Evolutionary conservation across 1,140 invertebrate species (phyloP).

Genomic region (Drosophila azteca): DNA sequence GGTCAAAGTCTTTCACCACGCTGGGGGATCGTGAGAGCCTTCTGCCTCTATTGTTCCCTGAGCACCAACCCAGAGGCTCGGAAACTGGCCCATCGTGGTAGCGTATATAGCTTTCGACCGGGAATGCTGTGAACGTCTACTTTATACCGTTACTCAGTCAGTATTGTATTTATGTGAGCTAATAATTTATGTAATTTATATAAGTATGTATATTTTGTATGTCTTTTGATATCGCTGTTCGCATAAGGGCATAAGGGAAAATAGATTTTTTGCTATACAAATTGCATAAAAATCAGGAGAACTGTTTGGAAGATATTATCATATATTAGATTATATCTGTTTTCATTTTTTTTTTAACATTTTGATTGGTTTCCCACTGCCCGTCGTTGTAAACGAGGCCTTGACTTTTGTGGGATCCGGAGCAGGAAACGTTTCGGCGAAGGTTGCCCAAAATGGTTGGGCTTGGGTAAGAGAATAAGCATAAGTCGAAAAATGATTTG

Average conservation of each 20-base stretch:
- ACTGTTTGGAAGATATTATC: too few relatives aligned
- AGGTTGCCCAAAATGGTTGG: conserved; percentile 88
- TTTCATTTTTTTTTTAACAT: too few relatives aligned
- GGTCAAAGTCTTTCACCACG: conserved; percentile 76
- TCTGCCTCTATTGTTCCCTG: conserved; percentile 88
- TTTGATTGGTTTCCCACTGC: conserved; percentile 91
- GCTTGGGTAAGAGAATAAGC: conserved; percentile 87
- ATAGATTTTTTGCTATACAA: too few relatives aligned
- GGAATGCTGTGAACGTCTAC: too few relatives aligned
- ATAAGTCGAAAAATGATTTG: conserved; percentile 58
- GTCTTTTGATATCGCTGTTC: too few relatives aligned
- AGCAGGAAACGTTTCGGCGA: conserved; percentile 86
- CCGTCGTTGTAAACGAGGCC: conserved; percentile 94
- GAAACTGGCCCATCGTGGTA: conserved; percentile 86
- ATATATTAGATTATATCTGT: too few relatives aligned
- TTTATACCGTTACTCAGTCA: too few relatives aligned
- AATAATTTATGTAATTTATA: too few relatives aligned
- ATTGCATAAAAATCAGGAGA: too few relatives aligned
- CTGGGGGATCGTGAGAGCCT: conserved; percentile 85
- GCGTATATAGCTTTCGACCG: conserved; percentile 84
- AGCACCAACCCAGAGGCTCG: conserved; percentile 86
- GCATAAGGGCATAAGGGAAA: too few relatives aligned
- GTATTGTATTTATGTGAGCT: too few relatives aligned
- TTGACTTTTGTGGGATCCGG: conserved; percentile 88
- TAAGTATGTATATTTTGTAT: too few relatives aligned